These are phyloP conservation scores for Umimayanthus chanpuru DNA, from an alignment of 92 coral and sea anemone species.

Conservation along the genomic window DNA sequence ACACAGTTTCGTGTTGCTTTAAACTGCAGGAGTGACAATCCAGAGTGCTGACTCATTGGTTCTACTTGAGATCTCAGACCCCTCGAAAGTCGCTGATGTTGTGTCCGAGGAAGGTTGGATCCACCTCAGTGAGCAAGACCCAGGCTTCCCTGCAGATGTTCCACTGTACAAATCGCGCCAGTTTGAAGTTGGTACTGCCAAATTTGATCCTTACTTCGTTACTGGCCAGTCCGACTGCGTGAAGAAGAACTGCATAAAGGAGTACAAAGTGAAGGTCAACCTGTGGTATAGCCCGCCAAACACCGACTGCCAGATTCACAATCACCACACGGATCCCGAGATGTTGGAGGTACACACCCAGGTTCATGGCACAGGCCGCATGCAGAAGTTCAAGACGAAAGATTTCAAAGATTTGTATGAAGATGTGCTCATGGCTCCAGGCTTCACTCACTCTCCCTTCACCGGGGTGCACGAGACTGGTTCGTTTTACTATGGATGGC, in stretches of 20 bases:
- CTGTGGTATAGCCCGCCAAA: conserved; percentile 72
- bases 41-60: conserved; percentile 71
- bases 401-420: conserved; percentile 65
- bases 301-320: conserved; percentile 68
- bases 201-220: conserved; percentile 62
- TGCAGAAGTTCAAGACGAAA: conserved; percentile 72
- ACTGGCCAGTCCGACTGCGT: conserved; percentile 40
- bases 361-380: conserved; percentile 72
- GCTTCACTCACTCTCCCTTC: conserved; percentile 76
- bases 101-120: conserved; percentile 67
- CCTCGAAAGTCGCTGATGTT: conserved; percentile 57
- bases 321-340: conserved; percentile 67
- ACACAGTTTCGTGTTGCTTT: too few species aligned
- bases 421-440: conserved; percentile 71
- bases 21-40: conserved; percentile 54
- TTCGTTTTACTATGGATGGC: conserved; percentile 70
- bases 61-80: conserved; percentile 59
- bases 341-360: conserved; percentile 75
- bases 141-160: conserved; percentile 51
- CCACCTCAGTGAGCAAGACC: conserved; percentile 60
- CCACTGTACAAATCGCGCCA: conserved; percentile 79
- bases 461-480: conserved; percentile 63
- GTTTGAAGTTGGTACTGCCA: conserved; percentile 76
- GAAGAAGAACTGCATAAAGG: neutral
- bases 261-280: conserved; percentile 70